phyloP scores from a whole-genome alignment of 2,888 invertebrate genomes.

The Pyrocoelia pectoralis region DNA sequence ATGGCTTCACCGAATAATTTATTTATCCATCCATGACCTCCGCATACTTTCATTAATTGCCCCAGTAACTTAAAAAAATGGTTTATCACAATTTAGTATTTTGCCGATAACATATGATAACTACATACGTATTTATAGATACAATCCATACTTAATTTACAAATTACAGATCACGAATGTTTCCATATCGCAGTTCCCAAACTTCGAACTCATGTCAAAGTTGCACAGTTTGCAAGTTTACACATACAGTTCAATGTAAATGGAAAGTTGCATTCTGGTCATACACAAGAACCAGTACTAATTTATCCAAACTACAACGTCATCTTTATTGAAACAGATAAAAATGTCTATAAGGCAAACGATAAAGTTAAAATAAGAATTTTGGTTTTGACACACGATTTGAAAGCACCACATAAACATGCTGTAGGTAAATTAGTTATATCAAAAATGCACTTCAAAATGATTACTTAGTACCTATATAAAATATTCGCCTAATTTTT shows the following conservation, averaged over 20 bases:
- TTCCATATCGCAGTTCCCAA: conserved; percentile 51
- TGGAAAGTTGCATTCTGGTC: conserved; percentile 47
- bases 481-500: too few relatives aligned
- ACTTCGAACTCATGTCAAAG: conserved; percentile 40
- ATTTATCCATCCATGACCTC: conserved; percentile 21
- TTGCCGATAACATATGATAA: background rate
- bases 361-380: conserved; percentile 65
- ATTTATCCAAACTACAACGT: conserved; percentile 58
- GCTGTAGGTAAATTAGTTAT: conserved; percentile 28
- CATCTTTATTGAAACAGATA: conserved; percentile 66
- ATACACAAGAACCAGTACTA: conserved; percentile 52
- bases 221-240: conserved; percentile 51
- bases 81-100: conserved; percentile 17
- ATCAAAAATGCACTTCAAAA: background rate
- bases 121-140: background rate
- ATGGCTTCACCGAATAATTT: background rate
- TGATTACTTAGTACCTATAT: too few relatives aligned
- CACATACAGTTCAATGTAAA: conserved; percentile 50
- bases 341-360: conserved; percentile 64
- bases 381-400: conserved; percentile 61
- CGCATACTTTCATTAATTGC: conserved; percentile 15
- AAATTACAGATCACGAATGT: conserved; percentile 51
- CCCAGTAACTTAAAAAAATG: conserved; percentile 29
- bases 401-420: conserved; percentile 58
- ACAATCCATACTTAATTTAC: background rate